Evolutionary conservation across 2,797 vertebrate genomes (phyloP).

Genomic region (Mormyrus hasselquistii): DNA sequence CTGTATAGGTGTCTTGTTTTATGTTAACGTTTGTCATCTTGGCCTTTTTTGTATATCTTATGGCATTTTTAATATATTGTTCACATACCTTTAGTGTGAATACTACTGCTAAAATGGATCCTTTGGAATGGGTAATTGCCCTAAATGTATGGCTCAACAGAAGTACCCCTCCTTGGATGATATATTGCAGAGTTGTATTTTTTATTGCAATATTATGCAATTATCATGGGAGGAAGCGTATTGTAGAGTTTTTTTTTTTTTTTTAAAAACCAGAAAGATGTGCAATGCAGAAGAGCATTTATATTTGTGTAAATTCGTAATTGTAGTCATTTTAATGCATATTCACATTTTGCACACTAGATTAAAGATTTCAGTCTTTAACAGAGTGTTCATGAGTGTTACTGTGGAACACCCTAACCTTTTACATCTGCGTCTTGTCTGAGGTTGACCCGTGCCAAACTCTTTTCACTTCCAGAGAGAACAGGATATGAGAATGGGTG

Average conservation of each 20-base stretch:
- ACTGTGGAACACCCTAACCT: not conserved
- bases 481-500: slow-evolving; percentile 99
- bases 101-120: not conserved
- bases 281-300: not conserved
- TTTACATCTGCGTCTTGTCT: slow-evolving; percentile 11
- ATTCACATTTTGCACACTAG: not conserved
- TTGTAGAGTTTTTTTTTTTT: not conserved
- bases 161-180: not conserved
- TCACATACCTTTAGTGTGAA: not conserved
- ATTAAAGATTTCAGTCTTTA: not conserved
- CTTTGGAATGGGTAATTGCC: not conserved
- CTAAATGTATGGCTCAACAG: not conserved
- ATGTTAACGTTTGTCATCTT: not conserved
- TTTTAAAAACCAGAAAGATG: not conserved
- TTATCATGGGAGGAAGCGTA: not conserved
- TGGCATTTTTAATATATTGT: not conserved
- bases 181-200: not conserved
- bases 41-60: not conserved
- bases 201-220: not conserved
- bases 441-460: slow-evolving; percentile 72
- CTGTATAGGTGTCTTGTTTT: not conserved
- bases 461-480: slow-evolving; percentile 97
- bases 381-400: not conserved
- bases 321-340: not conserved
- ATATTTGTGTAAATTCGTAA: not conserved